Evolutionary conservation across 2,113 vertebrate species (phyloP).

Genomic region (Natator depressus): DNA sequence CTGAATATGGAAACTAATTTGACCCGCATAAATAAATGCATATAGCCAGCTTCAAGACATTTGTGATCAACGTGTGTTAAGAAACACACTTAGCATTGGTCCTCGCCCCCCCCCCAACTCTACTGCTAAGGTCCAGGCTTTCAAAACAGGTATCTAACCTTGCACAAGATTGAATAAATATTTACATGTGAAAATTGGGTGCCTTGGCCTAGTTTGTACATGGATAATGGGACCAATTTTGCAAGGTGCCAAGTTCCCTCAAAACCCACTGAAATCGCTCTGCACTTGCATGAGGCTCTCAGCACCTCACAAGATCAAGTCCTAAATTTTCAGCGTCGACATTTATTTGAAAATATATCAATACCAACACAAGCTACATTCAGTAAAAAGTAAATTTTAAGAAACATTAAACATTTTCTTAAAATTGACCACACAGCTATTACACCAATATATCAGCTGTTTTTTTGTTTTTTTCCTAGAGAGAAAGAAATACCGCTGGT

Average conservation of each 20-base stretch:
- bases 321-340: accelerated
- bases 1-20: background rate
- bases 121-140: background rate
- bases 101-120: no score
- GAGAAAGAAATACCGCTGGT: background rate
- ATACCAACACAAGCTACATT: background rate
- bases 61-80: background rate
- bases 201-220: background rate
- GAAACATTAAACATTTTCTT: background rate
- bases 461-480: background rate
- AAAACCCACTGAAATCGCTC: background rate
- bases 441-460: background rate
- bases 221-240: background rate
- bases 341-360: background rate
- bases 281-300: background rate
- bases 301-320: background rate
- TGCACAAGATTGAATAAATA: background rate
- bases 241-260: background rate
- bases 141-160: background rate
- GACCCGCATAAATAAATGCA: background rate
- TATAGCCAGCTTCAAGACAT: background rate
- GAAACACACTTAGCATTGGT: background rate
- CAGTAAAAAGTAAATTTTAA: background rate
- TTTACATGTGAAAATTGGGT: accelerated
- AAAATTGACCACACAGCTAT: background rate